Conservation (phyloP, 2,888 invertebrate species). For the Coleophora deauratella region DNA sequence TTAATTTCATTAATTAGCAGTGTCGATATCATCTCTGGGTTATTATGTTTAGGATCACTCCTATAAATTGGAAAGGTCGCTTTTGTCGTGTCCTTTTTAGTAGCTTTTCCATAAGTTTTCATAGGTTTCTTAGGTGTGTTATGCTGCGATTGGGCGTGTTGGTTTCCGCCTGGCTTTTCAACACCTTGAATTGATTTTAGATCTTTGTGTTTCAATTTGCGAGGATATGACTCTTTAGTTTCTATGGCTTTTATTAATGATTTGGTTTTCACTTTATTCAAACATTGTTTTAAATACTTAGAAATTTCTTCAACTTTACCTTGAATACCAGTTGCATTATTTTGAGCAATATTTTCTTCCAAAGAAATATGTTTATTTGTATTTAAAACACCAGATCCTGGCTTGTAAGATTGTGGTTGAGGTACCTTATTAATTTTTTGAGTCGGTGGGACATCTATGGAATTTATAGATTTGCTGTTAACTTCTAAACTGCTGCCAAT, state of each 20-base stretch:
- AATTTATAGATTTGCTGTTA: too few species aligned
- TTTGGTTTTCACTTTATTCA: conserved; percentile 5
- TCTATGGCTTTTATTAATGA: not conserved
- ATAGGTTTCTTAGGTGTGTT: conserved; percentile 14
- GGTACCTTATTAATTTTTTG: conserved; percentile 11
- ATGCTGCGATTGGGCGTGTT: conserved; percentile 3
- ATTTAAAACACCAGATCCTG: too few species aligned
- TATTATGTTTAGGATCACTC: not conserved
- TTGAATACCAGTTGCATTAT: not conserved
- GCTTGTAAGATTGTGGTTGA: too few species aligned
- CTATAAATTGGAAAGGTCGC: too few species aligned
- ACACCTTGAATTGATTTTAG: conserved; percentile 45
- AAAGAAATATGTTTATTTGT: too few species aligned
- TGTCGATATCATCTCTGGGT: not conserved
- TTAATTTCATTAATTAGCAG: conserved; percentile 9
- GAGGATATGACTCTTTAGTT: conserved; percentile 1
- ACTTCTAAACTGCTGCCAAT: too few species aligned
- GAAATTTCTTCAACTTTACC: conserved; percentile 29
- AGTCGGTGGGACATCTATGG: conserved; percentile 6
- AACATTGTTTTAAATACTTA: conserved; percentile 23
- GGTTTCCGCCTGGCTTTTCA: conserved; percentile 51
- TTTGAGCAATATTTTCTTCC: conserved; percentile 4
- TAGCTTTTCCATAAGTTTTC: conserved; percentile 36
- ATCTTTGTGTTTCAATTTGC: conserved; percentile 10
- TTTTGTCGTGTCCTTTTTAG: conserved; percentile 4